phyloP scores from a whole-genome alignment of 2,888 invertebrate genomes.

The Amphipyra tragopoginis region DNA sequence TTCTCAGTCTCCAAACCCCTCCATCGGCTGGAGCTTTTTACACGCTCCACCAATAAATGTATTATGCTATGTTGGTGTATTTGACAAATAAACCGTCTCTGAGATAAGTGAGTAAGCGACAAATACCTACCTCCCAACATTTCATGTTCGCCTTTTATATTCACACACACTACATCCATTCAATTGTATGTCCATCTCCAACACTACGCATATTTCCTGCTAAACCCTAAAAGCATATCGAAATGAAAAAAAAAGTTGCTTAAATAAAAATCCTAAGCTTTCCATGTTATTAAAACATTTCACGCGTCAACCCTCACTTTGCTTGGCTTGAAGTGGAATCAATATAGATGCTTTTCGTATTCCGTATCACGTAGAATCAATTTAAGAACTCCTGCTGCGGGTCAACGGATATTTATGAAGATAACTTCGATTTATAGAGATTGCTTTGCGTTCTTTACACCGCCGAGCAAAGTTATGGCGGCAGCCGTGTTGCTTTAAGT shows the following conservation, averaged over 20 bases:
- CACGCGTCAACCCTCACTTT: conserved; percentile 53
- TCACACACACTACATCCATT: too few species aligned
- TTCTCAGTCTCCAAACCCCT: too few species aligned
- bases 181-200: too few species aligned
- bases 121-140: too few species aligned
- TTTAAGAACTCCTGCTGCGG: conserved; percentile 85
- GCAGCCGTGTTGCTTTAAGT: conserved; percentile 46
- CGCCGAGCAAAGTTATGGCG: conserved; percentile 50
- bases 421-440: conserved; percentile 82
- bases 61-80: too few species aligned
- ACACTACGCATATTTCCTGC: neutral
- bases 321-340: conserved; percentile 66
- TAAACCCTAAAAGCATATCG: conserved; percentile 9
- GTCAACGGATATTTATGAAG: conserved; percentile 85
- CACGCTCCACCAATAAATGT: too few species aligned
- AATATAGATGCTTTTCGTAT: conserved; percentile 75
- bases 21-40: too few species aligned
- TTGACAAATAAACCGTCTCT: too few species aligned
- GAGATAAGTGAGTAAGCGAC: too few species aligned
- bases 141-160: too few species aligned
- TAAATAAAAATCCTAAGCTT: conserved; percentile 38
- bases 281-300: conserved; percentile 61
- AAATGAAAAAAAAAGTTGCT: conserved; percentile 34
- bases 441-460: conserved; percentile 72
- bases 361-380: conserved; percentile 85